phyloP scores from a whole-genome alignment of 2,888 invertebrate genomes.

The Archips xylosteana region DNA sequence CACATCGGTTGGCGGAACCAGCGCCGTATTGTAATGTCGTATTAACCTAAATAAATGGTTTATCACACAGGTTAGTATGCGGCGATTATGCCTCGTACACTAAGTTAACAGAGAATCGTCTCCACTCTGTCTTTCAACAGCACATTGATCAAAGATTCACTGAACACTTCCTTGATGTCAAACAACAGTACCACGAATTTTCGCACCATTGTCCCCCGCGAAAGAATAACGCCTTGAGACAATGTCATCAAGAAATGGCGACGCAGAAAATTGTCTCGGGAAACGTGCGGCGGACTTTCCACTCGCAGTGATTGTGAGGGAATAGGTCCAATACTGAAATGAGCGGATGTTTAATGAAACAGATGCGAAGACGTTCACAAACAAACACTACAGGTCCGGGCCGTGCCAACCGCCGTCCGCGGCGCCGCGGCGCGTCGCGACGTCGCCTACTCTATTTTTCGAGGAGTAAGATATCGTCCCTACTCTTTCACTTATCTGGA shows the following conservation, averaged over 20 bases:
- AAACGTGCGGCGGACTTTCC: conserved; percentile 59
- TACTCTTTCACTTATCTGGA: conserved; percentile 35
- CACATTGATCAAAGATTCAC: conserved; percentile 80
- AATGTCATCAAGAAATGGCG: conserved; percentile 61
- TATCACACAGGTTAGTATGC: conserved; percentile 63
- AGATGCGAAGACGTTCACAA: conserved; percentile 80
- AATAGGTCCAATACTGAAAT: conserved; percentile 78
- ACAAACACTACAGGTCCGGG: conserved; percentile 67
- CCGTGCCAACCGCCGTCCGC: conserved; percentile 71
- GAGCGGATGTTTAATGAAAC: conserved; percentile 78
- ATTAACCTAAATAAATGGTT: conserved; percentile 52
- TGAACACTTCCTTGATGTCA: conserved; percentile 81
- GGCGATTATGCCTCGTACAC: conserved; percentile 48
- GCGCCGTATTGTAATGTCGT: conserved; percentile 43
- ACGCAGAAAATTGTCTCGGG: conserved; percentile 52
- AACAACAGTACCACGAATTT: conserved; percentile 77
- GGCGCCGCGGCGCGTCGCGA: conserved; percentile 70
- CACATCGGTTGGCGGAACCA: conserved; percentile 44
- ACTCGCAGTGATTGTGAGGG: conserved; percentile 71
- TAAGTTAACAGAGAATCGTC: conserved; percentile 60
- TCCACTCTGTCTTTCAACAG: conserved; percentile 74
- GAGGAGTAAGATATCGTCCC: conserved; percentile 56
- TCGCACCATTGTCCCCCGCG: conserved; percentile 67
- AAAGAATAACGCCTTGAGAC: conserved; percentile 45
- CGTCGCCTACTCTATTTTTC: conserved; percentile 70